Evolutionary conservation across 1,140 invertebrate species (phyloP).

Genomic region (Drosophila suzukii): DNA sequence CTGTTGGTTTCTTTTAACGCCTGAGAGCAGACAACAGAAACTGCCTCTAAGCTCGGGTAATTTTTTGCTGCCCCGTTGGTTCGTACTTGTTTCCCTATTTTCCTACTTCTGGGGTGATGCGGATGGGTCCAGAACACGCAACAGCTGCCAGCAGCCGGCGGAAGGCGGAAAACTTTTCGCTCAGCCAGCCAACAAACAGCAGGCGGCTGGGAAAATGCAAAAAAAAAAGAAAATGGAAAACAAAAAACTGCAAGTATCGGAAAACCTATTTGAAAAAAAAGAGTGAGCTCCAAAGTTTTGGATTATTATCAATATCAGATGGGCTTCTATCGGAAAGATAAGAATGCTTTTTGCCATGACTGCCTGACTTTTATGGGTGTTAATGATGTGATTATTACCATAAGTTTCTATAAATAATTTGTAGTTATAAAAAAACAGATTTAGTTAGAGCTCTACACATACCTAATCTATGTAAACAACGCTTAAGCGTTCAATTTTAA

Average conservation of each 20-base stretch:
- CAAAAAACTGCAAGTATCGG: not conserved
- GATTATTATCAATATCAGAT: constrained; percentile 44
- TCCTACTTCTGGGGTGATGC: not conserved
- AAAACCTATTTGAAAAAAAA: constrained; percentile 13
- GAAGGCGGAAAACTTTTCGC: constrained; percentile 47
- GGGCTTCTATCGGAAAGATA: constrained; percentile 1
- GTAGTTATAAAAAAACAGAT: not conserved
- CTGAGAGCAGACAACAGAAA: constrained; percentile 39
- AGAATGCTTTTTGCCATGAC: not conserved
- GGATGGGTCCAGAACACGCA: constrained; percentile 23
- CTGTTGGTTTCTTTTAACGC: constrained; percentile 36
- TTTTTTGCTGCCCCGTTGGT: constrained; percentile 16
- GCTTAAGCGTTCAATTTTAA: too few relatives aligned
- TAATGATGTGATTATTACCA: constrained; percentile 17
- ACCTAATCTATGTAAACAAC: too few relatives aligned
- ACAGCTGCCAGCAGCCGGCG: constrained; percentile 50
- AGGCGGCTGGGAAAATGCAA: constrained; percentile 25
- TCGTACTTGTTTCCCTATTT: constrained; percentile 10
- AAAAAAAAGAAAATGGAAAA: not conserved
- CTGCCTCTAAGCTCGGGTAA: constrained; percentile 30
- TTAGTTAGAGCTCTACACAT: too few relatives aligned
- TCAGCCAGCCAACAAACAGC: constrained; percentile 41
- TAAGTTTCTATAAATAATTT: not conserved
- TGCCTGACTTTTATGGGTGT: constrained; percentile 2
- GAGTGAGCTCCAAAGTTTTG: constrained; percentile 16